A percentile compares a stretch with the other conserved stretches of the same genome.
These are phyloP conservation scores for cattle (Bos taurus) DNA, from an alignment of 2,113 vertebrate species.

Conservation along the genomic window ARS-UCD2.0 NC_037353.1:8340001-8340500, in stretches of 20 bases:
- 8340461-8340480: background rate
- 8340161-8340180: background rate
- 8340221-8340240: rapidly evolving
- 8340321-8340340: background rate
- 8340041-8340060: background rate
- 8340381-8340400: background rate
- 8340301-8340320: background rate
- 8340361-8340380: background rate
- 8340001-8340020: rapidly evolving
- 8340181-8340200: background rate
- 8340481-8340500: background rate
- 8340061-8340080: background rate
- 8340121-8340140: background rate
- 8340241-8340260: background rate
- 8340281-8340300: background rate
- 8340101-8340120: background rate
- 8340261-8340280: background rate
- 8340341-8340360: background rate
- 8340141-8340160: background rate
- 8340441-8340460: background rate
- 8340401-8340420: background rate
- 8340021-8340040: background rate
- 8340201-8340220: background rate
- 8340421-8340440: background rate
- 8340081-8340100: background rate